phyloP scores from a whole-genome alignment of 53 echinoderm and acorn worm species.

The Crossaster papposus region DNA sequence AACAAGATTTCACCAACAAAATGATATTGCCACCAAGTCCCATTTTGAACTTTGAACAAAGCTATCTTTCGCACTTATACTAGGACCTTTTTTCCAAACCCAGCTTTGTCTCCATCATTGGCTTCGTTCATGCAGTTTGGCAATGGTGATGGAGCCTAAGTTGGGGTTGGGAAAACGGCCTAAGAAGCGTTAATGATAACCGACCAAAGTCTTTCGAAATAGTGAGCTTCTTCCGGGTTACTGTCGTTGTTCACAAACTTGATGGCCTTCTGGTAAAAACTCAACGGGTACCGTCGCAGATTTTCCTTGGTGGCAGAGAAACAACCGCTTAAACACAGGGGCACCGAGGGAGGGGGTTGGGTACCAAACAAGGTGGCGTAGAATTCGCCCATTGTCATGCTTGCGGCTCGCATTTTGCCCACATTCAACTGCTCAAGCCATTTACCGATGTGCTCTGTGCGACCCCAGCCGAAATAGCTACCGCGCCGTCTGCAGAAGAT shows the following conservation, averaged over 20 bases:
- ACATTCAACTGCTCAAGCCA: background rate
- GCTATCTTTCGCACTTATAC: no score
- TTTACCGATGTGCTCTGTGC: background rate
- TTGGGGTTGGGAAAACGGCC: no score
- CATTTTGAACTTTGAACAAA: no score
- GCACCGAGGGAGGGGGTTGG: constrained; percentile 5
- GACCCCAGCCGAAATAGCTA: constrained; percentile 3
- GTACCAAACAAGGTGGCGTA: constrained; percentile 26
- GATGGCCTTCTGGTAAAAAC: constrained; percentile 27
- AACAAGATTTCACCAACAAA: no score
- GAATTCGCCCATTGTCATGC: background rate
- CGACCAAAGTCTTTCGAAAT: constrained; percentile 53
- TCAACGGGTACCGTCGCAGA: constrained; percentile 14
- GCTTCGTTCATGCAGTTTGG: no score
- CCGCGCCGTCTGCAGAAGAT: background rate
- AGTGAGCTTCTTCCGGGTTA: constrained; percentile 48
- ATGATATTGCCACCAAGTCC: no score
- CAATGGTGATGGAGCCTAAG: no score
- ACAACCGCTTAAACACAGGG: constrained; percentile 18
- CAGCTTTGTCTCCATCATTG: no score
- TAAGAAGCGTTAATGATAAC: background rate
- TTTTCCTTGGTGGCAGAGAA: constrained; percentile 54
- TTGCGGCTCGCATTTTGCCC: background rate
- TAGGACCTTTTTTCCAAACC: no score
- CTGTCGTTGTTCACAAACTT: constrained; percentile 37